Percentiles rank a stretch among this genome's conserved stretches.
Evolutionary conservation across 2,888 invertebrate genomes (phyloP).

Genomic region (Hypselothyrea guttata): DNA sequence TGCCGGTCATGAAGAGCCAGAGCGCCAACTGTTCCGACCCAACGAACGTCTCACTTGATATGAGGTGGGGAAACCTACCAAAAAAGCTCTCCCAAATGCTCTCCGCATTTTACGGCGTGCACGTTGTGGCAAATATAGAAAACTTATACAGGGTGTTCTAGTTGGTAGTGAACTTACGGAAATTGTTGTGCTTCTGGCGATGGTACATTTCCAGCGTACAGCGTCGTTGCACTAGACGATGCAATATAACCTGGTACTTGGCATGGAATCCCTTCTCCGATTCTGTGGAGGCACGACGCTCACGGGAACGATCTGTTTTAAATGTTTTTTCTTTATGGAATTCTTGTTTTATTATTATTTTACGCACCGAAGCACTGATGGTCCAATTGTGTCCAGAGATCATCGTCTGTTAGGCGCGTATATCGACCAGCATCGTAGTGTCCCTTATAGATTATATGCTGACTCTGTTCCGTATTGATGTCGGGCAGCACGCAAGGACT

Average conservation of each 20-base stretch:
- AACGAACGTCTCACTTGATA: constrained; percentile 5
- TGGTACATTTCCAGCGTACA: constrained; percentile 95
- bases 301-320: constrained; percentile 81
- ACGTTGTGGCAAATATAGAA: constrained; percentile 75
- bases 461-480: constrained; percentile 68
- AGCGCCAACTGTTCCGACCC: constrained; percentile 21
- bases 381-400: constrained; percentile 86
- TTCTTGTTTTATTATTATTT: not conserved
- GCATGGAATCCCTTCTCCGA: constrained; percentile 94
- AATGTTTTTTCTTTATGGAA: too few relatives aligned
- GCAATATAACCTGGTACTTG: constrained; percentile 92
- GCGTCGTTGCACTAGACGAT: constrained; percentile 93
- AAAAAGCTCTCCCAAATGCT: constrained; percentile 37
- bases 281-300: constrained; percentile 86
- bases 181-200: constrained; percentile 90
- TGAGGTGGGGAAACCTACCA: constrained; percentile 1
- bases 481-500: constrained; percentile 86
- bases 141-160: constrained; percentile 41
- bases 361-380: constrained; percentile 79
- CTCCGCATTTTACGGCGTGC: constrained; percentile 39
- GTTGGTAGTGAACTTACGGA: constrained; percentile 86
- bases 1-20: constrained; percentile 72
- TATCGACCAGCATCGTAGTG: constrained; percentile 88
- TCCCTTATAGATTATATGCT: constrained; percentile 88
- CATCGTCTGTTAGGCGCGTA: constrained; percentile 89